Base-by-base conservation (phyloP, 2,113 vertebrate genomes). In the Serinus canaria region DNA sequence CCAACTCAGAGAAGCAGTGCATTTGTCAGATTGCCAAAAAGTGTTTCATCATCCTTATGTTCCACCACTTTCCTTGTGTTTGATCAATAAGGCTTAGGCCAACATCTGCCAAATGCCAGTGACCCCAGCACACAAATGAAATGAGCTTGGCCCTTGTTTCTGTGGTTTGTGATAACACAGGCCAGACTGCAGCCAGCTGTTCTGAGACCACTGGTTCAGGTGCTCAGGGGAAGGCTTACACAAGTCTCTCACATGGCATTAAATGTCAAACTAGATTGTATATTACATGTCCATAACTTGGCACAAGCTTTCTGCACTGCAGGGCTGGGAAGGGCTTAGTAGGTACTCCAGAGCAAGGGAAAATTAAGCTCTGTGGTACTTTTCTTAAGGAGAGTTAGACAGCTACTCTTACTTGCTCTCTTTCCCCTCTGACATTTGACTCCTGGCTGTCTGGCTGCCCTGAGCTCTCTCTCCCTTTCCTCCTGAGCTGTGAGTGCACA, bases 131-230 rank as follows among this genome's bases (percentile, higher is more conserved):
- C 15, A 37, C 31, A 16, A 43, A 58, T 35, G 20, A 39, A 66
- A 50, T 20, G 35, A 89, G 37, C 41, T 81, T 28, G 74, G 41
- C 76, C 62, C 13, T 52, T 44, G 46, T 47, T 66, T 62, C 47
- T 67, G 30, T 74, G 83, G 15, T 3, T 15, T 62, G 55, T n/a
- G 46, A 8, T 53, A 46, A 31, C 1, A 1, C 9, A 23, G 47
- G 16, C 20, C 60, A 52, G 80, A 2, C 55, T 73, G 52, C 28
- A 63, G 55, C 16, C 67, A 89, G 73, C 39, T 58, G 60, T 31
- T 77, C 3, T 0, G 27, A 58, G 35, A 28, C 39, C 14, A 0
- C 13, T 10, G 28, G 17, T 41, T 41, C 17, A 0, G 17, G 18
- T 27, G 33, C 72, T 59, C 1, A 0, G 33, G 16, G 66, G 35